Conservation (phyloP, 2,797 vertebrate species). For the Paguma larvata region DNA sequence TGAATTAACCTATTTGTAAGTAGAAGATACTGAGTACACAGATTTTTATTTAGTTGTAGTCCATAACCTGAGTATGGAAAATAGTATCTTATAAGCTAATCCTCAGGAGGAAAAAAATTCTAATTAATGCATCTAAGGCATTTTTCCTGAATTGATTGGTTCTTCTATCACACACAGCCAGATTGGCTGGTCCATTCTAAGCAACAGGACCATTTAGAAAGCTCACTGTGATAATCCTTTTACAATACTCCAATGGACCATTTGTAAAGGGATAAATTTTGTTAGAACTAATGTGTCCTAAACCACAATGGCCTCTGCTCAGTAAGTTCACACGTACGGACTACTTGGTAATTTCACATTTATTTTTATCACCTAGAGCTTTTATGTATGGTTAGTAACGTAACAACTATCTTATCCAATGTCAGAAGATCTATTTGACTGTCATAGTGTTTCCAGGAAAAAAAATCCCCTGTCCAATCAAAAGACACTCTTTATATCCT, state of each 20-base stretch:
- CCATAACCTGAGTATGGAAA: not conserved
- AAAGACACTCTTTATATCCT: constrained; percentile 10
- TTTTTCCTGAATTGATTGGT: not conserved
- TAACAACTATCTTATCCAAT: not conserved
- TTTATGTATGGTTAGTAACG: not conserved
- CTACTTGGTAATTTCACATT: constrained; percentile 41
- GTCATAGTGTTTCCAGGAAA: constrained; percentile 2
- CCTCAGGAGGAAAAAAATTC: not conserved
- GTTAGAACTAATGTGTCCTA: not conserved
- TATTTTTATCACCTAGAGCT: constrained; percentile 24
- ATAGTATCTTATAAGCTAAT: constrained; percentile 31
- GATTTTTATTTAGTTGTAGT: not conserved
- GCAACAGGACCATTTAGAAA: not conserved
- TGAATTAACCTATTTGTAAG: constrained; percentile 27
- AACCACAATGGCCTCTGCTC: not conserved
- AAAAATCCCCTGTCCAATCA: not conserved
- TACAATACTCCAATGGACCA: not conserved
- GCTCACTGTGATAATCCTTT: not conserved
- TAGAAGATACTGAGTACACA: not conserved
- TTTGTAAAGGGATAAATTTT: constrained; percentile 53
- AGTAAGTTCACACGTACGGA: not conserved
- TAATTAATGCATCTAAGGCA: not conserved
- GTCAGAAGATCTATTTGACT: constrained; percentile 11
- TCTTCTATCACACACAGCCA: not conserved
- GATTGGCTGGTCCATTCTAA: not conserved